Evolutionary conservation across 2,888 invertebrate species (phyloP), one percentile per base, ranked within the genome.

Genomic region (Platycheirus albimanus): DNA sequence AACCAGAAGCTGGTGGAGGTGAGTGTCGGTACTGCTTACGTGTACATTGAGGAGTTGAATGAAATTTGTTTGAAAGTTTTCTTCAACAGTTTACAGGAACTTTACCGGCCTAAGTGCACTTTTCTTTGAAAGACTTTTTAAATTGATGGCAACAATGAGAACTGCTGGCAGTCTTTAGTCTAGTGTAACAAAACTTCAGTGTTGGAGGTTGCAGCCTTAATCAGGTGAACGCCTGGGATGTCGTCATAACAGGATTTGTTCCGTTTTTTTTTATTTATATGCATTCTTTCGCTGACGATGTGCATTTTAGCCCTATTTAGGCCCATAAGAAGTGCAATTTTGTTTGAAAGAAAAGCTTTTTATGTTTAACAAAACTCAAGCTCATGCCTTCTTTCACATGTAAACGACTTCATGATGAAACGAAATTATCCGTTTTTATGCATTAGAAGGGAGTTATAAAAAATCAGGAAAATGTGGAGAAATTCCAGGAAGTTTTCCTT

Each of bases 51-150:
- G 52, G 51, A n/a, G 52, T 41, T 67, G 41, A 51, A 67, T 67
- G 41, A 41, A 52, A 52, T 52, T 67, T 52, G 28, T 52, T 56
- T 11, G 13, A 38, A 47, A 58, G 38, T 45, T 70, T 58, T 36
- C 52, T 10, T 30, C 30, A 54, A 52, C 51, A 63, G 45, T 63
- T 54, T 45, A 41, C 28, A 17, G n/a, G 6, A 43, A 47, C 43
- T 56, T 66, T 11, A 11, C 47, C 47, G 49, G 47, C 49, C 56
- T 49, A 38, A 64, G 64, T 64, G 54, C 33, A 74, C 1, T 64
- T 72, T 30, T 43, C 13, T 33, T 33, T 20, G 36, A 19, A 52
- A 52, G 28, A 41, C 41, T 43, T 67, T 43, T 43, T 3, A 20
- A 36, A 17, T 45, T 19, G 20, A 45, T 15, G n/a, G 15, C n/a